Evolutionary conservation across 2,113 vertebrate genomes (phyloP).

Genomic region (Saimiri boliviensis): DNA sequence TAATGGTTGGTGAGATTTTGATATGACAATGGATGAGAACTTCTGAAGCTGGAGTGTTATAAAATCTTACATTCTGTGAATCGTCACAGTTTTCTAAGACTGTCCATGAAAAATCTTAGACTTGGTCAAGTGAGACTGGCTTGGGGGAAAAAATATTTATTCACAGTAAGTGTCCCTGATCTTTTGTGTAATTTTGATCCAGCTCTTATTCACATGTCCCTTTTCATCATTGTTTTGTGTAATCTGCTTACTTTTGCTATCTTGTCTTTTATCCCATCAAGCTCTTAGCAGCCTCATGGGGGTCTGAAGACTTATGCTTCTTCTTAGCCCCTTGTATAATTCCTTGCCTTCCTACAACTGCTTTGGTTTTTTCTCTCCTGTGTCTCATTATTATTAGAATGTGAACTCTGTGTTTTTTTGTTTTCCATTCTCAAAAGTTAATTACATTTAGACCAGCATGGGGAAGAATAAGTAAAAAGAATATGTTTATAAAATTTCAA

Average conservation of each 20-base stretch:
- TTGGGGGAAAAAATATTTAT: neutral
- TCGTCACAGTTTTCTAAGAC: neutral
- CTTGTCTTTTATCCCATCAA: neutral
- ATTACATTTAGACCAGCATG: neutral
- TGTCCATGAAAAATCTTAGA: constrained; percentile 4
- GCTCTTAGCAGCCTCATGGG: neutral
- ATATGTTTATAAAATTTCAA: constrained; percentile 16
- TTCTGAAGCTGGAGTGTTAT: neutral
- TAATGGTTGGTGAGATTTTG: constrained; percentile 26
- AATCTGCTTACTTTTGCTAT: neutral
- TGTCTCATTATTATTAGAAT: constrained; percentile 33
- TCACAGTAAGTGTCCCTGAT: neutral
- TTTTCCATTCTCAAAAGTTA: constrained; percentile 38
- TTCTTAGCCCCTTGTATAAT: neutral
- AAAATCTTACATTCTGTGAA: neutral
- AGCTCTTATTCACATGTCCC: neutral
- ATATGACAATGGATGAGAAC: neutral
- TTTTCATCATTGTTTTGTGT: neutral
- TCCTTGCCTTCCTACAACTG: neutral
- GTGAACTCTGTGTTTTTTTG: neutral
- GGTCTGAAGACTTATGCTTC: neutral
- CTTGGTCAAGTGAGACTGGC: neutral
- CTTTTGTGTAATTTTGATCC: neutral
- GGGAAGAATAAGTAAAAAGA: neutral
- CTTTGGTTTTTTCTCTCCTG: neutral